phyloP scores from a whole-genome alignment of 1,140 invertebrate genomes.

The Dendroctonus ponderosae region DNA sequence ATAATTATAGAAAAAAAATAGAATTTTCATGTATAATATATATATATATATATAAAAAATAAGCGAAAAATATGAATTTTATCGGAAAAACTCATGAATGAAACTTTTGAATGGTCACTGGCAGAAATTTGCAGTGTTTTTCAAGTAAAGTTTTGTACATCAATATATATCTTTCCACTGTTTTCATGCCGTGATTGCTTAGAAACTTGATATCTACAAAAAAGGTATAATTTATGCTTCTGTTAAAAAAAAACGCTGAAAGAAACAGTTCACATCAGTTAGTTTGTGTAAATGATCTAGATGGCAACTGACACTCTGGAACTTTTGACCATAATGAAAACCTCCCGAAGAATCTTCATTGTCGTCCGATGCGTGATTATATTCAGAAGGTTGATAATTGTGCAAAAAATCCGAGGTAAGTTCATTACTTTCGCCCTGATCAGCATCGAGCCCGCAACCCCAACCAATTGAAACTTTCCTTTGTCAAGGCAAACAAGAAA shows the following conservation, averaged over 20 bases:
- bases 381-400: conserved; percentile 10
- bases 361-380: conserved; percentile 18
- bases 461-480: neutral
- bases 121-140: no score
- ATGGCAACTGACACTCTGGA: neutral
- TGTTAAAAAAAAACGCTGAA: neutral
- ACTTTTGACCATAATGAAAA: conserved; percentile 3
- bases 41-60: no score
- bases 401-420: conserved; percentile 13
- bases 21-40: no score
- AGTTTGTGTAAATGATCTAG: neutral
- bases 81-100: no score
- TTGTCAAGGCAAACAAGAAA: neutral
- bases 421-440: neutral
- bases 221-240: neutral
- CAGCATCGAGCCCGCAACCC: neutral
- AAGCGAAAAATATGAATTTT: no score
- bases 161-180: no score
- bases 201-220: neutral
- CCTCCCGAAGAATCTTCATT: conserved; percentile 7
- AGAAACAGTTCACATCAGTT: neutral
- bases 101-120: no score
- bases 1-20: no score
- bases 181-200: no score
- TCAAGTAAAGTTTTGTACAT: no score